phyloP scores from a whole-genome alignment of 2,113 vertebrate species.

The Bos taurus region ARS-UCD2.0 NC_037330.1:110839501-110840000 shows the following conservation, averaged over 20 bases:
- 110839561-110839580: background rate
- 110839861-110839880: background rate
- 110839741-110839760: background rate
- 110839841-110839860: background rate
- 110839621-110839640: background rate
- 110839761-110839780: background rate
- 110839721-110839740: background rate
- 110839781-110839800: background rate
- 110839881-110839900: background rate
- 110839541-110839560: slow-evolving; percentile 5
- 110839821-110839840: background rate
- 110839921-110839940: background rate
- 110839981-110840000: background rate
- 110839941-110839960: background rate
- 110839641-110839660: background rate
- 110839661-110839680: background rate
- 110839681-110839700: background rate
- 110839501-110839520: slow-evolving; percentile 63
- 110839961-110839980: background rate
- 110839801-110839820: background rate
- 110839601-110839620: background rate
- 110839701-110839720: background rate
- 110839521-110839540: slow-evolving; percentile 19
- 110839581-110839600: background rate
- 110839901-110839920: background rate